phyloP scores from a whole-genome alignment of 2,113 vertebrate genomes.

The Noctilio leporinus region DNA sequence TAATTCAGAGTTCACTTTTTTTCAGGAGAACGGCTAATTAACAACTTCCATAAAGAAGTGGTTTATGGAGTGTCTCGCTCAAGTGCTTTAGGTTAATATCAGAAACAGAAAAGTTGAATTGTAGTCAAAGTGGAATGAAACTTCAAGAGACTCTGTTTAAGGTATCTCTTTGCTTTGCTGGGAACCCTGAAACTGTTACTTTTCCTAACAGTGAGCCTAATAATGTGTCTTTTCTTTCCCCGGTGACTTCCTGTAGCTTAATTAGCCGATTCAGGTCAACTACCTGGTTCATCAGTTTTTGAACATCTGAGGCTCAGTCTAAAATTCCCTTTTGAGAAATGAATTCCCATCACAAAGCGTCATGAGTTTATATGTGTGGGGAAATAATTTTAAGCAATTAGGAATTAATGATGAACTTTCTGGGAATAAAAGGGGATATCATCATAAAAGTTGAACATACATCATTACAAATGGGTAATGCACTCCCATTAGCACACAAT shows the following conservation, averaged over 20 bases:
- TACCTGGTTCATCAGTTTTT: constrained; percentile 64
- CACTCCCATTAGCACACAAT: not conserved
- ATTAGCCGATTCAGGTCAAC: constrained; percentile 65
- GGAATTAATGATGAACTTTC: constrained; percentile 66
- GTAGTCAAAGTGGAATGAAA: not conserved
- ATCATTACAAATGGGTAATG: constrained; percentile 35
- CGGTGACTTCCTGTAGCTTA: constrained; percentile 50
- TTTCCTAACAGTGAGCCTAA: constrained; percentile 49
- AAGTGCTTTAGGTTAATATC: constrained; percentile 36
- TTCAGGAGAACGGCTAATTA: constrained; percentile 54
- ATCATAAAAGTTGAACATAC: constrained; percentile 50
- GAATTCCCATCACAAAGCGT: constrained; percentile 52
- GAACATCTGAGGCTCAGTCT: constrained; percentile 44
- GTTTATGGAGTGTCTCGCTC: constrained; percentile 31
- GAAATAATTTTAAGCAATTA: constrained; percentile 67
- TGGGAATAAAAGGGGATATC: constrained; percentile 26
- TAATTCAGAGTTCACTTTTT: constrained; percentile 42
- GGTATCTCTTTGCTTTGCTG: not conserved
- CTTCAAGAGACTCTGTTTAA: constrained; percentile 39
- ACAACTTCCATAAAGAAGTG: constrained; percentile 30
- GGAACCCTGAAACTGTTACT: constrained; percentile 27
- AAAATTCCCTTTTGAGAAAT: constrained; percentile 67
- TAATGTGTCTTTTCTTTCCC: constrained; percentile 35
- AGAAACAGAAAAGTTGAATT: constrained; percentile 5
- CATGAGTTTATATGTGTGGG: constrained; percentile 26